Base-by-base conservation (phyloP, 2,888 invertebrate species). In the Watsonalla binaria region DNA sequence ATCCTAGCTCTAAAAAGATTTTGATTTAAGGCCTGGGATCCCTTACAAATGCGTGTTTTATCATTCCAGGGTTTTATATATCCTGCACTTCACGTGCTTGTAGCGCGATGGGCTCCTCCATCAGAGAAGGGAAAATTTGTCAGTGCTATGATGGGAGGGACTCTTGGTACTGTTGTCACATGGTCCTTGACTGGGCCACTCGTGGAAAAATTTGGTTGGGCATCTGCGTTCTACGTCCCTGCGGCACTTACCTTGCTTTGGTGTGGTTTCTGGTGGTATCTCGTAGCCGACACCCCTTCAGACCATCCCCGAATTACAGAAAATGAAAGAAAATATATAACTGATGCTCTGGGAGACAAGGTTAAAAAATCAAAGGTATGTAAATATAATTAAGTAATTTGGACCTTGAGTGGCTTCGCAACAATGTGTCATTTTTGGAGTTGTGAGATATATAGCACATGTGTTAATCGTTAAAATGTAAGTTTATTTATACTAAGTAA, bases 41-140 rank as follows among this genome's bases (percentile, higher is more conserved):
- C 46, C 34, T 45, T 51, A 51, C 37, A 52, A 60, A 48, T 58
- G 63, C 55, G 37, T 54, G 24, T 65, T 58, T 50, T 58, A 34
- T 42, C 33, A 34, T 81, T 82, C 49, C 70, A 93, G 89, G 94
- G 94, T 8, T 86, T 93, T 24, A 79, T 92, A 33, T 94, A 94
- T 75, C 94, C 94, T 4, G 89, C 93, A 5, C 84, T 93, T 8
- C 94, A 94, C 62, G 92, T 91, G 5, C 72, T 95, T 55, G 93
- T 95, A 5, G 94, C 95, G 0, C 91, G 92, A 67, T 95, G 95
- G 95, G 92, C 94, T 0, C 95, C 95, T 0, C 94, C 95, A 0
- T 90, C 92, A n/a, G 95, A 95, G 73, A 94, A 94, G 73, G 93
- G 94, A 7, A 94, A 94, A 71, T 95, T 95, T 70, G 89, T 95